Evolutionary conservation across 2,888 invertebrate species (phyloP), one percentile per base, ranked within the genome.

Genomic region (Ptychoptera contaminata): DNA sequence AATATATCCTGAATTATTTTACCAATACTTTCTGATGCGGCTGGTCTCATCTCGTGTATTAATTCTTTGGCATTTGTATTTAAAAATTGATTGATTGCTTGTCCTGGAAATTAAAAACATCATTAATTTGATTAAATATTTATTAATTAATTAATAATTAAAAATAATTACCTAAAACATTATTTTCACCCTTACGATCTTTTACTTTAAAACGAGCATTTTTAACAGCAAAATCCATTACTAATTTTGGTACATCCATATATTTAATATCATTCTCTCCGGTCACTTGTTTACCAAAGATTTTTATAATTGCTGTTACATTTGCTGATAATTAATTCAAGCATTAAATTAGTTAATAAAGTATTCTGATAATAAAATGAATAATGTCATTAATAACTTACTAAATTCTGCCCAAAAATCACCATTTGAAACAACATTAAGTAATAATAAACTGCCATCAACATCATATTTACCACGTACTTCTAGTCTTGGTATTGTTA

Each of bases 31-130:
- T 69, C 62, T 2, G 77, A 72, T 0, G 84, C 83, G 0, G 82
- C 82, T 2, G 84, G 83, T 56, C 80, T 72, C 81, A 86, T 82
- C 67, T 86, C 86, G 46, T 78, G 77, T 49, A 86, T 82, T 53
- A 86, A 82, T 59, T 84, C 84, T 40, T 79, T 76, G 0, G 82
- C 76, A 56, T 86, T 84, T 60, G 79, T 79, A 65, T 85, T 85
- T 49, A 86, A 65, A 61, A 85, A 85, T 59, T 82, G 82, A 62
- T 85, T 85, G 76, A 86, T 83, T 1, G 84, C 84, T 59, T 82
- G 77, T 35, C 81, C 81, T 81, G 63, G 29, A 48, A 44, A 32
- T 29, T 35, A 40, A 23, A 16, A 31, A 38, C 6, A 11, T 37
- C 8, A 16, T 10, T 42, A 16, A 29, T 39, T 32, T 31, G 16